Percentiles rank a stretch among this genome's conserved stretches.
phyloP scores from a whole-genome alignment of 2,888 invertebrate genomes.

The Tenthredo scrophulariae region DNA sequence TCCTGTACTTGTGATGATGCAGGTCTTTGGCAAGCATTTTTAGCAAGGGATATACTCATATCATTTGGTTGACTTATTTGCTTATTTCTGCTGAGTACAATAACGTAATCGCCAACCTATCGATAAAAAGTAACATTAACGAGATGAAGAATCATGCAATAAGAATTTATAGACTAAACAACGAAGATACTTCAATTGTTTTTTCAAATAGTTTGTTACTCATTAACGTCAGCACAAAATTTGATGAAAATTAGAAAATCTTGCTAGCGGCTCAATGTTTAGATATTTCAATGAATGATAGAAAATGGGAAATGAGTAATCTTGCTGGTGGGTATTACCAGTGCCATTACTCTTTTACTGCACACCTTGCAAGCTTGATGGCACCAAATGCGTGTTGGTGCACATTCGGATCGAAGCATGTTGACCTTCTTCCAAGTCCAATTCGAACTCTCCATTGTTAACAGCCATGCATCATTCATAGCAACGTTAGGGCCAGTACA shows the following conservation, averaged over 20 bases:
- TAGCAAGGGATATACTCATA: constrained; percentile 70
- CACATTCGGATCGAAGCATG: constrained; percentile 88
- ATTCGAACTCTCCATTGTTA: constrained; percentile 86
- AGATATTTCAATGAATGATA: not conserved
- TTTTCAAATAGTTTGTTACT: not conserved
- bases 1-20: constrained; percentile 57
- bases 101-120: constrained; percentile 87
- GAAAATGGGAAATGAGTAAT: not conserved
- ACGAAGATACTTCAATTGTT: not conserved
- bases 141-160: not conserved
- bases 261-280: not conserved
- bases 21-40: constrained; percentile 67
- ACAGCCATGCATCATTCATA: constrained; percentile 94
- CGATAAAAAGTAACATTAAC: constrained; percentile 56
- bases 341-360: not conserved
- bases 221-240: not conserved
- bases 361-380: constrained; percentile 92
- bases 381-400: constrained; percentile 94
- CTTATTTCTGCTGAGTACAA: constrained; percentile 85
- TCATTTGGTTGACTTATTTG: constrained; percentile 68
- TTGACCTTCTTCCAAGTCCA: constrained; percentile 90
- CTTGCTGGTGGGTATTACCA: not conserved
- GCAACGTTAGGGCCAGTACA: constrained; percentile 93
- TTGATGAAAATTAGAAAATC: not conserved
- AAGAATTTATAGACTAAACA: not conserved